Percentiles rank a stretch among this genome's conserved stretches.
These are phyloP conservation scores for Holacanthus passer DNA, from an alignment of 2,113 vertebrate species.

Conservation along the genomic window DNA sequence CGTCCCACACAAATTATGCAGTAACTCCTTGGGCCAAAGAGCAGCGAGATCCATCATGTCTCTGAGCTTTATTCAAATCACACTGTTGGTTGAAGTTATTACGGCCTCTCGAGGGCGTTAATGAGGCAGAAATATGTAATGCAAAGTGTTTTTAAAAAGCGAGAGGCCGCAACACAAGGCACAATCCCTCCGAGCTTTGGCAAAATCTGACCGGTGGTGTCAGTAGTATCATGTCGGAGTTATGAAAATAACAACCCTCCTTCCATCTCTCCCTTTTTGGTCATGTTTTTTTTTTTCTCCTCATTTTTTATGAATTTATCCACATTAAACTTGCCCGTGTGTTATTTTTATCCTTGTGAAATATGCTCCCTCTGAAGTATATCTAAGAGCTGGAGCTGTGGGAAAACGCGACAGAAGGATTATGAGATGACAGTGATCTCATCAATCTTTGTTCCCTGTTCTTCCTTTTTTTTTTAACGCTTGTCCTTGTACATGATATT, in stretches of 20 bases:
- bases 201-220: not conserved
- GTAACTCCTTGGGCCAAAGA: not conserved
- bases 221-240: not conserved
- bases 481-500: slow-evolving; percentile 24
- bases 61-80: slow-evolving; percentile 15
- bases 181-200: not conserved
- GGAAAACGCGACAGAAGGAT: slow-evolving; percentile 2
- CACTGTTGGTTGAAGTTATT: not conserved
- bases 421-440: slow-evolving; percentile 20
- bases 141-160: not conserved
- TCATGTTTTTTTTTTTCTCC: not conserved
- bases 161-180: not conserved
- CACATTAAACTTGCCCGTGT: not conserved
- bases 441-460: slow-evolving; percentile 2
- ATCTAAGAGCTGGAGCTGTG: not conserved
- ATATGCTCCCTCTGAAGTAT: slow-evolving; percentile 10
- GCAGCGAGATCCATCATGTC: not conserved
- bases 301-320: not conserved
- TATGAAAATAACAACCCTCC: not conserved
- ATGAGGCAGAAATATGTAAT: slow-evolving; percentile 2
- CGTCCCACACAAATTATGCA: slow-evolving; percentile 22
- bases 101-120: slow-evolving; percentile 14
- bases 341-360: slow-evolving; percentile 5
- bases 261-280: not conserved
- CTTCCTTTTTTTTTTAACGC: slow-evolving; percentile 6